Percentiles rank a stretch among this genome's conserved stretches.
phyloP scores from a whole-genome alignment of 2,113 vertebrate species.

The Muntiacus reevesi region DNA sequence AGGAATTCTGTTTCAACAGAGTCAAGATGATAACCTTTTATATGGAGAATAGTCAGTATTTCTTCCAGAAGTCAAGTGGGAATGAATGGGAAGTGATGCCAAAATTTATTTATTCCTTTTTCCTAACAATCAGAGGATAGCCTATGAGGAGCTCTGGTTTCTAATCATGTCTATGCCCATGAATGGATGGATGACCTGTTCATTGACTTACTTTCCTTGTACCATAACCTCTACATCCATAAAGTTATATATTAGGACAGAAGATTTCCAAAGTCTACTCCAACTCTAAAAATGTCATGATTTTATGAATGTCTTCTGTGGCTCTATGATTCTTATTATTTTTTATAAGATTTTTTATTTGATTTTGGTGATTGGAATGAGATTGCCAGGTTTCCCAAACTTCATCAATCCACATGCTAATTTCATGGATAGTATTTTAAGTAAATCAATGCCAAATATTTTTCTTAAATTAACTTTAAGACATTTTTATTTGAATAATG shows the following conservation, averaged over 20 bases:
- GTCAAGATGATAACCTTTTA: not conserved
- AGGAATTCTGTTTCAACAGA: not conserved
- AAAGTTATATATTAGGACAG: not conserved
- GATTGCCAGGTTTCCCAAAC: not conserved
- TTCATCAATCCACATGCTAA: not conserved
- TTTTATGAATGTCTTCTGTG: not conserved
- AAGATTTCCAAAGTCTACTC: not conserved
- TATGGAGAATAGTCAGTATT: not conserved
- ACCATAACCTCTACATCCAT: not conserved
- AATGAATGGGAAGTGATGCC: not conserved
- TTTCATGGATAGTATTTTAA: slow-evolving; percentile 13
- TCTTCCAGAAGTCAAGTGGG: slow-evolving; percentile 8
- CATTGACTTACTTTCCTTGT: not conserved
- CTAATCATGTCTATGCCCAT: not conserved
- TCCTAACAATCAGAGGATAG: not conserved
- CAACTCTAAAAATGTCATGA: not conserved
- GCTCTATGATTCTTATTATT: not conserved
- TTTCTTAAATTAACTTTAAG: not conserved
- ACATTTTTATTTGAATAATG: not conserved
- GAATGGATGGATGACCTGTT: not conserved
- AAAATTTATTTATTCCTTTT: not conserved
- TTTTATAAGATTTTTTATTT: not conserved
- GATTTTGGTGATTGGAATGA: not conserved
- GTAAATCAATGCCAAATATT: not conserved
- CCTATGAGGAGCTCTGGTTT: not conserved